Evolutionary conservation across 2,888 invertebrate genomes (phyloP), one percentile per base, ranked within the genome.

Genomic region (Anorthoa munda): DNA sequence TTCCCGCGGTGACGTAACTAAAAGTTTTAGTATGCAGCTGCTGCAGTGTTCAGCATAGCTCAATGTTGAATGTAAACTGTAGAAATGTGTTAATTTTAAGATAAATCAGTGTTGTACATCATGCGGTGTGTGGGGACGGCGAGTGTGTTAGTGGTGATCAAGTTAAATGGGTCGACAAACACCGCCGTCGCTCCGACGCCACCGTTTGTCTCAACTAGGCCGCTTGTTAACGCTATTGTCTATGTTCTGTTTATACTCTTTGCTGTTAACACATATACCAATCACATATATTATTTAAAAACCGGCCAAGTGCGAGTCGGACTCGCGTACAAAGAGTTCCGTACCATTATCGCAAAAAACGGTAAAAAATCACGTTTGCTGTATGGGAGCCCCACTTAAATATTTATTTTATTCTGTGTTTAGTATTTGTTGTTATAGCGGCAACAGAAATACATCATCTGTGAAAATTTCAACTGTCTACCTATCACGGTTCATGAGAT

Each of bases 211-310:
- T 91, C 92, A 95, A 94, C 94, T 94, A 93, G 95, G 94, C 92
- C 94, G 93, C 90, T 95, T 93, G 93, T 95, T 95, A 94, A 91
- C 92, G 90, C 93, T 88, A 93, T 94, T 93, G 94, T 94, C 90
- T 92, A 87, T 86, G 88, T 88, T 90, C 88, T 91, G 91, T 94
- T 92, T 92, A 90, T 90, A 92, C 83, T 89, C 75, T 81, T 86
- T 75, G 74, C 83, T 83, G 68, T 84, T 74, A 71, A 79, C 74
- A 77, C 79, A 81, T 77, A 83, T 55, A 67, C 13, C 45, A 65
- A 15, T 26, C 17, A 66, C 64, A 31, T 21, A 46, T 45, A 21
- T 39, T n/a, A n/a, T n/a, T n/a, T n/a, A n/a, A n/a, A n/a, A n/a
- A n/a, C n/a, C n/a, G n/a, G n/a, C n/a, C n/a, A n/a, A n/a, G n/a